Conservation (phyloP, 2,797 vertebrate species). For the Pseudomugil tenellus region DNA sequence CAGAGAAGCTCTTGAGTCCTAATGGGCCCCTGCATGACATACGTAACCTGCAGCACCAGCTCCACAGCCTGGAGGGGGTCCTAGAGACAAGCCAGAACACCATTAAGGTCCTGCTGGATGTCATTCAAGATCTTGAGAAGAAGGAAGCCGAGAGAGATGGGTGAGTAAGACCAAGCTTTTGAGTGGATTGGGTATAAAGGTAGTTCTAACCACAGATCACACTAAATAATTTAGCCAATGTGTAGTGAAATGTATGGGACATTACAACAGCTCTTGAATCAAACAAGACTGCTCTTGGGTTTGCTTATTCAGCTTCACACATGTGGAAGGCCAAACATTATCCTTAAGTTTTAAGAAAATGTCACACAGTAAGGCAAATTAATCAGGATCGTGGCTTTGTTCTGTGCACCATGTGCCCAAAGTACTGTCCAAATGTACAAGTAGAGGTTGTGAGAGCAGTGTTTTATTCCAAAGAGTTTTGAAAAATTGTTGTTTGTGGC, state of each 20-base stretch:
- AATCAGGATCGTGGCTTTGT: conserved; percentile 14
- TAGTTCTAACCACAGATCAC: conserved; percentile 3
- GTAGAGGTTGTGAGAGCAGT: conserved; percentile 39
- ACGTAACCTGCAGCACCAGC: conserved; percentile 85
- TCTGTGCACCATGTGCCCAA: conserved; percentile 21
- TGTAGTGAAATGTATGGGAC: not conserved
- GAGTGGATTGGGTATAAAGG: conserved; percentile 5
- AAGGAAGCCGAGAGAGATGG: conserved; percentile 89
- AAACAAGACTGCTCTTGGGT: not conserved
- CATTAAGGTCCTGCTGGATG: conserved; percentile 89
- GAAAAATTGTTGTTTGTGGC: conserved; percentile 24
- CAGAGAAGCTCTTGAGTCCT: conserved; percentile 73
- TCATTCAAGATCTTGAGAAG: conserved; percentile 93
- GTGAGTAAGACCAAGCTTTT: conserved; percentile 73
- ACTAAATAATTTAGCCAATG: not conserved
- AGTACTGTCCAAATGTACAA: conserved; percentile 26
- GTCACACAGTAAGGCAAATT: not conserved
- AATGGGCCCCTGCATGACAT: conserved; percentile 80
- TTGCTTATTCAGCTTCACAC: not conserved
- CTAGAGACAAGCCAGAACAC: conserved; percentile 92
- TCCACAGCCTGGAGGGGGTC: conserved; percentile 89
- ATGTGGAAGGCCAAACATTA: not conserved
- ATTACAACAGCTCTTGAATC: not conserved
- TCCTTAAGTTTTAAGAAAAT: not conserved
- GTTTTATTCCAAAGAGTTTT: conserved; percentile 17